Base-by-base conservation (phyloP, 35 echinoderm and acorn worm genomes). In the Lytechinus variegatus region DNA sequence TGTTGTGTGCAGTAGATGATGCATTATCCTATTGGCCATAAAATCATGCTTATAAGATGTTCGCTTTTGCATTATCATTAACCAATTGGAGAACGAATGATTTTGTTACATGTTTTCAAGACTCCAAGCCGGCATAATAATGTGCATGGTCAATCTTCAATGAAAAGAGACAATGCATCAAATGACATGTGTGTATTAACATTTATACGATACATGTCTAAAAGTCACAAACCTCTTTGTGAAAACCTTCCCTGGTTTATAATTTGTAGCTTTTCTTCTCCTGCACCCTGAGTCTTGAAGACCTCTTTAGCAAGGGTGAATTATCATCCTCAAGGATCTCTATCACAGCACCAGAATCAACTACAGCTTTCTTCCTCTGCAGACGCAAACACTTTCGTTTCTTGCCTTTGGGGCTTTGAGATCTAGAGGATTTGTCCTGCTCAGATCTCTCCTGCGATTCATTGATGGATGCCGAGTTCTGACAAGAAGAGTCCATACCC, bases 221-320 rank as follows among this genome's bases (percentile, higher is more conserved):
- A 44, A 44, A 44, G 33, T 44, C 33, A 44, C 33, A 44, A 44
- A 44, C 33, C 33, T 44, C 33, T 44, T 19, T 79, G 16, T 90
- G 27, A 19, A 90, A 12, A 21, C 52, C 4, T 90, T 5, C 11
- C 27, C 10, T 54, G 28, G 52, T 90, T 33, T 90, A 90, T 28
- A 93, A 10, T 93, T 93, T 93, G 28, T 93, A 93, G 27, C 55
- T 57, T 54, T 93, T 93, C 92, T 28, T 93, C 27, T 55, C 54
- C 54, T 93, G 92, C 12, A 0, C 3, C 28, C 3, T 54, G 9
- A 93, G 92, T 16, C 92, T 93, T 5, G 92, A 93, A 13, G 92
- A 93, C n/a, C 92, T 54, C 54, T 93, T 93, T 8, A 12, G 54
- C 55, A 54, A 93, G 12, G 92, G 55, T 21, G 92, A 28, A 10